phyloP scores from a whole-genome alignment of 2,888 invertebrate species.

The Ophraella communa region DNA sequence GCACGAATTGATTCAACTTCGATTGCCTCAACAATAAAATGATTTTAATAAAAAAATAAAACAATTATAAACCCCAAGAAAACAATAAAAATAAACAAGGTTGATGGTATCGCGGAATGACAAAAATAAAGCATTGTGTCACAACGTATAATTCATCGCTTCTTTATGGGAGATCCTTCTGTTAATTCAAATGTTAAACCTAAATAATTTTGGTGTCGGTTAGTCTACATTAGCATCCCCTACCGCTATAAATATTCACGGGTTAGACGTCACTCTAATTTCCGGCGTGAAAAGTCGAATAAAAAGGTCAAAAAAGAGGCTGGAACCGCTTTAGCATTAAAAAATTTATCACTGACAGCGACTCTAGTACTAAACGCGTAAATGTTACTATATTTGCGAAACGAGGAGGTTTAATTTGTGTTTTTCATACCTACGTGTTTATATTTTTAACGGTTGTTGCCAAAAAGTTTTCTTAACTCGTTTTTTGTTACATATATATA shows the following conservation, averaged over 20 bases:
- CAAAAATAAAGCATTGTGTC: background rate
- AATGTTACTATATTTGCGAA: conserved; percentile 6
- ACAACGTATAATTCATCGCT: background rate
- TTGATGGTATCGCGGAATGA: background rate
- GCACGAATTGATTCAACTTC: too few species aligned
- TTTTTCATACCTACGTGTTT: too few species aligned
- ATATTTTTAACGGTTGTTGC: too few species aligned
- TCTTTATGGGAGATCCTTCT: conserved; percentile 10
- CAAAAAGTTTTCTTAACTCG: too few species aligned
- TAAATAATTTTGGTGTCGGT: conserved; percentile 22
- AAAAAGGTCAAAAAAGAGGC: conserved; percentile 35
- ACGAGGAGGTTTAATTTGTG: conserved; percentile 6
- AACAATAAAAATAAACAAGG: background rate
- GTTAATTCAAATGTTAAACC: conserved; percentile 19
- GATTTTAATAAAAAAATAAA: too few species aligned
- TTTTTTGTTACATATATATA: too few species aligned
- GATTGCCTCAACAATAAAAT: too few species aligned
- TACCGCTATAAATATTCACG: conserved; percentile 40
- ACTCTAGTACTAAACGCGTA: conserved; percentile 5
- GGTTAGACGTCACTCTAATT: conserved; percentile 34
- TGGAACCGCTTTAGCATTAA: conserved; percentile 36
- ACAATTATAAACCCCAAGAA: too few species aligned
- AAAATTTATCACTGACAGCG: conserved; percentile 32
- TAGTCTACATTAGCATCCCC: conserved; percentile 38
- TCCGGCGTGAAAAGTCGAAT: conserved; percentile 36